Evolutionary conservation across 2,888 invertebrate genomes (phyloP).

Genomic region (Cataglyphis livida): DNA sequence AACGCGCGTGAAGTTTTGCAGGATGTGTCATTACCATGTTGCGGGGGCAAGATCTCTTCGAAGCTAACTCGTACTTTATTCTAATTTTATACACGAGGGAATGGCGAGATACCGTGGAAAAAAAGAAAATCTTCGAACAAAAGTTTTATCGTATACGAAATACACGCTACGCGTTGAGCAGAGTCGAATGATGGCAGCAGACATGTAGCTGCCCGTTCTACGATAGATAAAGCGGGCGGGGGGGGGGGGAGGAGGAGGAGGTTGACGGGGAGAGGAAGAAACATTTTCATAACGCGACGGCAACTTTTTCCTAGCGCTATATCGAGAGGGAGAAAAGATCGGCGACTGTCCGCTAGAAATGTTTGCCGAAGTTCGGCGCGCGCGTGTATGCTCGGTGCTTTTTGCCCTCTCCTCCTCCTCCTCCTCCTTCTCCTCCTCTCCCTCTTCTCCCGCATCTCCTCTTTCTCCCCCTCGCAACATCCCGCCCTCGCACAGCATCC

Average conservation of each 20-base stretch:
- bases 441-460: background rate
- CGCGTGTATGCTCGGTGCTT: constrained; percentile 39
- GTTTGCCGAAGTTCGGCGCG: constrained; percentile 50
- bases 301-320: constrained; percentile 30
- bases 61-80: background rate
- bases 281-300: constrained; percentile 48
- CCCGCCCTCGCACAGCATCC: background rate
- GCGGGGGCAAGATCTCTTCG: background rate
- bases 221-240: background rate
- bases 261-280: background rate
- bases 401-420: constrained; percentile 22
- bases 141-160: constrained; percentile 22
- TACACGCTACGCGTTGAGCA: background rate
- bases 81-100: background rate
- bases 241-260: too few species aligned
- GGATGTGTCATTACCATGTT: background rate
- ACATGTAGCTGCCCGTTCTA: background rate
- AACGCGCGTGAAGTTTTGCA: background rate
- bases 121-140: background rate
- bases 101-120: background rate
- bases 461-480: background rate
- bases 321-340: constrained; percentile 45
- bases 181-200: background rate
- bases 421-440: background rate
- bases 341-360: constrained; percentile 51